Conservation (phyloP, 2,113 vertebrate genomes). For the Megaleporinus macrocephalus region DNA sequence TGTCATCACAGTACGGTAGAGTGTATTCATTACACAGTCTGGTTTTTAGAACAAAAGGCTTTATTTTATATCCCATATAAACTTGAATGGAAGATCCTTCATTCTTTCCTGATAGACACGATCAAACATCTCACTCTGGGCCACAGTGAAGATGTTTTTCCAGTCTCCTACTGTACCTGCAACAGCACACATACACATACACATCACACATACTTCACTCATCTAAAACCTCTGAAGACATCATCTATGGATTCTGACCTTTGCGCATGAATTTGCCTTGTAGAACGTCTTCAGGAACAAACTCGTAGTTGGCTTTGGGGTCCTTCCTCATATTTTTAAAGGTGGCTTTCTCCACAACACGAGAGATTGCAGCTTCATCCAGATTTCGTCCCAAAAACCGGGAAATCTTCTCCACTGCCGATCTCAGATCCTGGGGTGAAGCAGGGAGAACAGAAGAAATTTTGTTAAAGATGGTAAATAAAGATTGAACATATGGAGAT, state of each 20-base stretch:
- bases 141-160: conserved; percentile 69
- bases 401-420: conserved; percentile 64
- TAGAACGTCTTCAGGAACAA: conserved; percentile 56
- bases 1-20: not conserved
- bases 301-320: conserved; percentile 69
- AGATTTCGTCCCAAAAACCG: conserved; percentile 69
- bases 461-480: too few relatives aligned
- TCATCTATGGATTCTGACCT: conserved; percentile 60
- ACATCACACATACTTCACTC: not conserved
- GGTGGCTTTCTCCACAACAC: conserved; percentile 67
- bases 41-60: too few relatives aligned
- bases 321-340: conserved; percentile 73
- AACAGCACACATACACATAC: not conserved
- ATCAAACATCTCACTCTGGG: conserved; percentile 68
- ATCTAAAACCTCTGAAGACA: too few relatives aligned
- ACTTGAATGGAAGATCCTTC: conserved; percentile 52
- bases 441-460: not conserved
- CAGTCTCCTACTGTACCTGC: conserved; percentile 70
- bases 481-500: too few relatives aligned
- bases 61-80: conserved; percentile 61
- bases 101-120: conserved; percentile 63
- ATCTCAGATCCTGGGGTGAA: conserved; percentile 62
- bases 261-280: conserved; percentile 68
- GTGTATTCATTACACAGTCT: not conserved
- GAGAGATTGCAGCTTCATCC: conserved; percentile 54